Base-by-base conservation (phyloP, 2,797 vertebrate species). In the Garrulus glandarius region DNA sequence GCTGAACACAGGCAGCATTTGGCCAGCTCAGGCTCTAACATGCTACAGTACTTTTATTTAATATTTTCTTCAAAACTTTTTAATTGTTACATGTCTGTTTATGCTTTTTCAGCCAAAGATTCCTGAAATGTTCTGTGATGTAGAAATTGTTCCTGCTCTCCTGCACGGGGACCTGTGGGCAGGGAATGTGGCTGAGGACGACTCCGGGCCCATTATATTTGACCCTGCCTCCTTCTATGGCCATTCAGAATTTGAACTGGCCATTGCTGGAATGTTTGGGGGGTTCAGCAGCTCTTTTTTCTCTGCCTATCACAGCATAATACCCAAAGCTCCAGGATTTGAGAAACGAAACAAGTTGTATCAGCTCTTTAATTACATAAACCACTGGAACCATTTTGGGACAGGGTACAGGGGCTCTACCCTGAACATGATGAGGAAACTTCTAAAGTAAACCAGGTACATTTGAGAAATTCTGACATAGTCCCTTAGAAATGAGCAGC, bases 301-400 rank as follows among this genome's bases (percentile, higher is more conserved):
- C 96, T 98, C 98, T 5, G 98, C 98, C 34, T 99, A 99, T 97
- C 98, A 99, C 85, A 98, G 96, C 37, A 99, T 98, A 97, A 98
- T 99, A 74, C 99, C 99, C 70, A 98, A 99, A 96, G 98, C 98
- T 9, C 96, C 98, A 1, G 99, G 99, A 30, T 99, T 99, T 92
- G 98, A 98, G 65, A 97, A 97, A 85, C 98, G 99, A 75, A 98
- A 98, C 89, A 98, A 99, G 89, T 98, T 99, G 65, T 99, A 99
- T 95, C 99, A 99, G 96, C 98, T 99, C 46, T 99, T 99, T 85
- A 99, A 99, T 95, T 99, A 99, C 79, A 96, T 99, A 68, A 99
- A 99, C 97, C 99, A 99, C 97, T 99, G 99, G 99, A 99, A 99
- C 95, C 99, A 99, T 97, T 99, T 99, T 86, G 99, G 99, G 13